These are phyloP conservation scores for Sebastes umbrosus DNA, from an alignment of 2,797 vertebrate species.

Conservation along the genomic window DNA sequence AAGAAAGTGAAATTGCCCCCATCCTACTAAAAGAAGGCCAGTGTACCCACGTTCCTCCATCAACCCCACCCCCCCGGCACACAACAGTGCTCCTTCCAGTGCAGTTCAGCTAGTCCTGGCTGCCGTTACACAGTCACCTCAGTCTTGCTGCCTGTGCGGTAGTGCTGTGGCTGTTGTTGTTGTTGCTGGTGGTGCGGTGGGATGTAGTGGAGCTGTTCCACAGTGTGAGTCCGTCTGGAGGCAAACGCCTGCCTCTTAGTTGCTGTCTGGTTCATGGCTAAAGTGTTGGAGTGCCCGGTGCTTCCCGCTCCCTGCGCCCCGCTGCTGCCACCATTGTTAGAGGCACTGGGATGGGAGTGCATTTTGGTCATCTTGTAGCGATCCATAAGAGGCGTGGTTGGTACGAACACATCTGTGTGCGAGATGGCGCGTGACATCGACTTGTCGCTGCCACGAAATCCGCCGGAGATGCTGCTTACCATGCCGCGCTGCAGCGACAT, in stretches of 20 bases:
- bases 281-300: conserved; percentile 86
- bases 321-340: conserved; percentile 82
- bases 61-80: not conserved
- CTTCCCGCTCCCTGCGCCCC: conserved; percentile 26
- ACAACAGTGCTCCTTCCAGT: conserved; percentile 9
- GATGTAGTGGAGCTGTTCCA: conserved; percentile 97
- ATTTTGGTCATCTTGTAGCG: conserved; percentile 99
- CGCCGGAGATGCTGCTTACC: conserved; percentile 78
- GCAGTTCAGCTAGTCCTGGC: conserved; percentile 21
- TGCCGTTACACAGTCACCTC: conserved; percentile 96
- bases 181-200: conserved; percentile 89
- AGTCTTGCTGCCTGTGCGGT: conserved; percentile 98
- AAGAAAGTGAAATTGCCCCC: conserved; percentile 43
- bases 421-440: conserved; percentile 94
- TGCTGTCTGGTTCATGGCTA: conserved; percentile 92
- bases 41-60: not conserved
- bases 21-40: conserved; percentile 49
- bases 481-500: conserved; percentile 89
- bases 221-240: conserved; percentile 95
- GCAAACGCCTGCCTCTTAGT: conserved; percentile 97
- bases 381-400: conserved; percentile 95
- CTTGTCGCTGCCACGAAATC: conserved; percentile 81
- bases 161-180: conserved; percentile 91
- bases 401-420: conserved; percentile 96
- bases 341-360: conserved; percentile 99